Base-by-base conservation (phyloP, 2,113 vertebrate genomes). In the Ahaetulla prasina region DNA sequence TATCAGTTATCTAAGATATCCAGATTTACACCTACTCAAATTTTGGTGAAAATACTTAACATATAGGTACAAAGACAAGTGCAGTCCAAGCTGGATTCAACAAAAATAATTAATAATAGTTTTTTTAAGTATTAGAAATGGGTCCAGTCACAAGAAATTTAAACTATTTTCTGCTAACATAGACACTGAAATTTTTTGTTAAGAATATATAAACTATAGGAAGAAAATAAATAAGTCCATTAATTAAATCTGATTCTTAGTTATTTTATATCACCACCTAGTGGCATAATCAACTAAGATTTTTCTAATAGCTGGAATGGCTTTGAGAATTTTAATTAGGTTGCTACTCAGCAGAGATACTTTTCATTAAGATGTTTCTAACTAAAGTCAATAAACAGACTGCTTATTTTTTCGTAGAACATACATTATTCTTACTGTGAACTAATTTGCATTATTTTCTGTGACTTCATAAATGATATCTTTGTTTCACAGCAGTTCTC, bases 381-480 rank as follows among this genome's bases (percentile, higher is more conserved):
- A 86, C 11, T 92, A 9, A 0, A 52, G 8, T 68, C 57, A 30
- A 63, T n/a, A 95, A 96, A 94, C 92, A 93, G 47, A 94, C 92
- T 93, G 86, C 12, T 52, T 87, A 11, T 74, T 5, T 47, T 63
- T 90, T 27, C 47, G 0, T 93, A 93, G 52, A 49, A 30, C 53
- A 0, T 87, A 6, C 0, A 0, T 16, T 7, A 3, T 68, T 0
- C 0, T 30, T 92, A 91, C 92, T 95, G 95, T 94, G 18, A 43
- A 80, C 74, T 43, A 80, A 80, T 39, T 80, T 39, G 74, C 74
- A 80, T 80, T 80, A 80, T 80, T 80, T 85, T 63, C 89, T 92
- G 60, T 30, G 30, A 35, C 27, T 39, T 90, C 60, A 20, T 6
- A 55, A 50, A 2, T 35, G 35, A 47, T n/a, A 12, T 14, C 54